phyloP scores from a whole-genome alignment of 2,113 vertebrate genomes.

The Cyprinodon brontotheroides region DNA sequence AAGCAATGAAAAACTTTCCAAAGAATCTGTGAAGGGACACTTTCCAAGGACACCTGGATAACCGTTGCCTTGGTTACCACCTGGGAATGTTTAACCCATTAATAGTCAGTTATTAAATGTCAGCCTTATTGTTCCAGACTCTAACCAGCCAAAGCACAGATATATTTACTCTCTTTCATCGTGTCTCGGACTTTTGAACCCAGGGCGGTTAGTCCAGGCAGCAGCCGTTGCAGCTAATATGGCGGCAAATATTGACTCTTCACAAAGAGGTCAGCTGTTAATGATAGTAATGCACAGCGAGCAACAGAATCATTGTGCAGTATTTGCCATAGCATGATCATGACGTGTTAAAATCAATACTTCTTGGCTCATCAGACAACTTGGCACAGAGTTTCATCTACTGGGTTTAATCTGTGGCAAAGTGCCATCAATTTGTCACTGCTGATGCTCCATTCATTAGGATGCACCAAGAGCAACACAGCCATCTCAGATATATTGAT shows the following conservation, averaged over 20 bases:
- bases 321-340: slow-evolving; percentile 37
- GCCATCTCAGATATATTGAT: slow-evolving; percentile 6
- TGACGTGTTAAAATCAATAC: slow-evolving; percentile 44
- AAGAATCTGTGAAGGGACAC: too few relatives aligned
- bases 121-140: background rate
- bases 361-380: background rate
- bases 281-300: slow-evolving; percentile 34
- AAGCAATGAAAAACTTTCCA: too few relatives aligned
- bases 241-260: slow-evolving; percentile 55
- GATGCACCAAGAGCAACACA: slow-evolving; percentile 12
- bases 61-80: too few relatives aligned
- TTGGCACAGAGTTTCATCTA: slow-evolving; percentile 17
- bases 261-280: slow-evolving; percentile 28
- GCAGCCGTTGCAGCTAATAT: slow-evolving; percentile 33
- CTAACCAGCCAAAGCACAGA: background rate
- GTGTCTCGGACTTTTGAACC: slow-evolving; percentile 9
- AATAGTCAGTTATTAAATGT: too few relatives aligned
- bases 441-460: slow-evolving; percentile 25
- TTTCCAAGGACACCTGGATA: too few relatives aligned
- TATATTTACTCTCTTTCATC: background rate
- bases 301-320: slow-evolving; percentile 27
- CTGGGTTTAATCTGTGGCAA: slow-evolving; percentile 23
- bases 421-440: slow-evolving; percentile 24
- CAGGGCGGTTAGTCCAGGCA: slow-evolving; percentile 15
- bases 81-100: too few relatives aligned